phyloP scores from a whole-genome alignment of 2,113 vertebrate genomes.

The Sapajus apella region DNA sequence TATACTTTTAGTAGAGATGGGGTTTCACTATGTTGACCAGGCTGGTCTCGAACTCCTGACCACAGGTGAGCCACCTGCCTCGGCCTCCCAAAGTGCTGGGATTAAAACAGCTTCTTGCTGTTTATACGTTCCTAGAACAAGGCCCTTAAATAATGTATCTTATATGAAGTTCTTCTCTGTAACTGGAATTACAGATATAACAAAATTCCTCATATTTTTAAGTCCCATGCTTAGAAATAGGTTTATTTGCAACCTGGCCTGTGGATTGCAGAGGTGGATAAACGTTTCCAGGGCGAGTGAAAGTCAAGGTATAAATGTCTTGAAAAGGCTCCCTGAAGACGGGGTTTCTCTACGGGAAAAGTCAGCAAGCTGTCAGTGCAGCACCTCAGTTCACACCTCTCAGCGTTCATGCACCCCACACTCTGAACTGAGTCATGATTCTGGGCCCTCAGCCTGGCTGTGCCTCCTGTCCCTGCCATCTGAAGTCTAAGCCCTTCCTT shows the following conservation, averaged over 20 bases:
- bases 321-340: background rate
- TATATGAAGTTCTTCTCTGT: background rate
- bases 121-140: background rate
- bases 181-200: background rate
- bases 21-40: too few species aligned
- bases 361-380: background rate
- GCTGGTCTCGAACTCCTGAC: too few species aligned
- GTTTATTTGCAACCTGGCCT: background rate
- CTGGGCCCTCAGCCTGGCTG: background rate
- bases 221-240: background rate
- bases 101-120: background rate
- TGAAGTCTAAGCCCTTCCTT: background rate
- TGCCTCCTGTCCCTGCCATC: rapidly evolving
- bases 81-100: too few species aligned
- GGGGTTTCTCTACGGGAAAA: background rate
- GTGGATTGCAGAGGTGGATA: background rate
- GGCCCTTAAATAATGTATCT: background rate
- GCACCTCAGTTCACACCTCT: background rate
- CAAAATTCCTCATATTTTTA: background rate
- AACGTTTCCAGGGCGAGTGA: background rate
- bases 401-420: background rate
- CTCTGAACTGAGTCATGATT: background rate
- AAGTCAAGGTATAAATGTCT: background rate
- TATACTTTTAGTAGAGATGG: too few species aligned
- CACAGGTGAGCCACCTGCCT: too few species aligned